These are phyloP conservation scores for Ophiothrix spiculata DNA, from an alignment of 35 echinoderm and acorn worm species.

Conservation along the genomic window DNA sequence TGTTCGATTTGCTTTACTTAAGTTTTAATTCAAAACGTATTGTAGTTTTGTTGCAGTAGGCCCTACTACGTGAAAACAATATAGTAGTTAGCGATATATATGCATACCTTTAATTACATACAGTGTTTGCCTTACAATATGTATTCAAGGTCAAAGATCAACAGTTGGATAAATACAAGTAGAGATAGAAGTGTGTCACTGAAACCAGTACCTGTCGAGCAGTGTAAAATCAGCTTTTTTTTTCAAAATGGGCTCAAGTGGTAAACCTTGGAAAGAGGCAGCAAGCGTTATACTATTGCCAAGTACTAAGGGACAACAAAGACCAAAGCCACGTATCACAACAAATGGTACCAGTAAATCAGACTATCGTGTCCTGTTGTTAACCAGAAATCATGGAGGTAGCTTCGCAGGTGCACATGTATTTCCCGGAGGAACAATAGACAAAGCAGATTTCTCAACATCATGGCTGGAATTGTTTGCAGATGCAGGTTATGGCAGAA, in stretches of 20 bases:
- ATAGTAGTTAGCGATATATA: no score
- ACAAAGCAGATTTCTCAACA: constrained; percentile 69
- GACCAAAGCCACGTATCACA: not conserved
- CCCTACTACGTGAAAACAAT: no score
- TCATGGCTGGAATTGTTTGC: constrained; percentile 71
- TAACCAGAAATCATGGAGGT: constrained; percentile 44
- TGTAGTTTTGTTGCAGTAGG: no score
- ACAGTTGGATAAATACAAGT: no score
- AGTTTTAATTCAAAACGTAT: no score
- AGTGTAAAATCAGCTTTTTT: no score
- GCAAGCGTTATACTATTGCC: constrained; percentile 61
- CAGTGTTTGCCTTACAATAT: no score
- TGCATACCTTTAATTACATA: no score
- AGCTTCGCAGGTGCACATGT: constrained; percentile 66
- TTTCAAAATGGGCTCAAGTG: not conserved
- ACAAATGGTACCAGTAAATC: not conserved
- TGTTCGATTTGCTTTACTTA: no score
- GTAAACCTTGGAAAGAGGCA: constrained; percentile 67
- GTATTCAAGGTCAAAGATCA: no score
- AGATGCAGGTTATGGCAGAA: constrained; percentile 29
- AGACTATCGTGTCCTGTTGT: constrained; percentile 62
- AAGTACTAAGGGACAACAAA: not conserved
- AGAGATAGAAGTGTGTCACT: no score
- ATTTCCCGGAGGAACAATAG: constrained; percentile 82
- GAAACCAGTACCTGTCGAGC: no score